Base-by-base conservation (phyloP, 2,888 invertebrate genomes). In the Siphlonurus alternatus region DNA sequence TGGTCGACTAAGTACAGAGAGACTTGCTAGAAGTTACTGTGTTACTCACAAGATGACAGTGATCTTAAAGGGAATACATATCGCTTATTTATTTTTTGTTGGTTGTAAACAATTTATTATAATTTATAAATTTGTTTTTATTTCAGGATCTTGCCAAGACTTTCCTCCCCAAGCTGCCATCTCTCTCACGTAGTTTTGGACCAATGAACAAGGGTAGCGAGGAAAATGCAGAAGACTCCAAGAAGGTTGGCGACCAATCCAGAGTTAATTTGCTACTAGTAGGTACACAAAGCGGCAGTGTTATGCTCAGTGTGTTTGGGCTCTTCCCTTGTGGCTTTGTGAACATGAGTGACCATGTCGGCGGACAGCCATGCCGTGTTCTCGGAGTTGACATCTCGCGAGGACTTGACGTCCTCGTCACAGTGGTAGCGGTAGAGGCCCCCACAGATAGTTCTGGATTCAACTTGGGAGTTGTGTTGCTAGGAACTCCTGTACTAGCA, bases 241-340 rank as follows among this genome's bases (percentile, higher is more conserved):
- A 84, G 73, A 81, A 83, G 67, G 76, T 83, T 19, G 79, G 79
- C 69, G 79, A 81, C 65, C 83, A 83, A 69, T 80, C 73, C 64
- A 81, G 81, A 68, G 77, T 93, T 18, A 91, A 88, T 73, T 81
- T 91, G 72, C 75, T 93, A n/a, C 74, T 93, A 68, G 81, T 92
- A 63, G 92, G 92, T 15, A 86, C 89, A 72, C 82, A 83, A 63
- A 80, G 83, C 68, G 91, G 93, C 0, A 80, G 82, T 69, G 72
- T 79, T 10, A 71, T 74, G 63, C 79, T 94, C 71, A 86, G 87
- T 72, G 85, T 93, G 2, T 90, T 91, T 76, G 95, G 95, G 19
- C 84, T 90, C 71, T 87, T 92, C 71, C 86, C 88, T 23, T 87
- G 89, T 73, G 89, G 89, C 2, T 81, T 80, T 7, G 80, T 92